phyloP scores from a whole-genome alignment of 2,797 vertebrate species.

The Gymnopithys bicolor region DNA sequence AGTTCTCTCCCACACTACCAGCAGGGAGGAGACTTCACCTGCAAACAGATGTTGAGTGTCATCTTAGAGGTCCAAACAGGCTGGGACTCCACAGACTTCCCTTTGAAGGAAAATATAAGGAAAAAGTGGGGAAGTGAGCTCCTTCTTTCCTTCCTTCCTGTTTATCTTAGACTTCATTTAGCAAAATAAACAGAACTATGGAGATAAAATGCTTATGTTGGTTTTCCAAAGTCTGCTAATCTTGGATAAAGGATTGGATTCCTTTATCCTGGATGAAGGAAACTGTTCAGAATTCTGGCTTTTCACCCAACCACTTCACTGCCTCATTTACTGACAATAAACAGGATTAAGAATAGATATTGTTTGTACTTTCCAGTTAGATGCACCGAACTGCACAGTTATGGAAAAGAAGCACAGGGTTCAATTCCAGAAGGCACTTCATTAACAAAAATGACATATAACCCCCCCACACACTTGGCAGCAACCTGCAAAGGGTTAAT shows the following conservation, averaged over 20 bases:
- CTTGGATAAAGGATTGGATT: neutral
- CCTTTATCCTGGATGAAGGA: neutral
- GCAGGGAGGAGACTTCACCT: neutral
- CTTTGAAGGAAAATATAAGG: neutral
- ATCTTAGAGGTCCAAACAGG: neutral
- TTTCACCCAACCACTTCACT: neutral
- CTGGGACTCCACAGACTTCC: neutral
- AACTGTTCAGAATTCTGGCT: neutral
- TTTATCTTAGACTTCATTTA: neutral
- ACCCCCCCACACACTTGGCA: constrained; percentile 30
- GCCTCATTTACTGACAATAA: constrained; percentile 1
- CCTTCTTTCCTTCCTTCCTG: neutral
- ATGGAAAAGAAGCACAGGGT: neutral
- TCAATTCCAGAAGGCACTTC: constrained; percentile 54
- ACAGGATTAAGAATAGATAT: constrained; percentile 19
- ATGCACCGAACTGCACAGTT: neutral
- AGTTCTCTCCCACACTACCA: neutral
- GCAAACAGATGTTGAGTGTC: neutral
- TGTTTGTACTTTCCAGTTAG: constrained; percentile 21
- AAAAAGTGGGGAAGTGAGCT: neutral
- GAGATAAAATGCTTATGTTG: neutral
- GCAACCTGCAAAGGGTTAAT: constrained; percentile 65
- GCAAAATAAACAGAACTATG: neutral
- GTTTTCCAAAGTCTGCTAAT: neutral
- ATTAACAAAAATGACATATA: constrained; percentile 59